phyloP scores from a whole-genome alignment of 2,888 invertebrate species.

The Carcina quercana region DNA sequence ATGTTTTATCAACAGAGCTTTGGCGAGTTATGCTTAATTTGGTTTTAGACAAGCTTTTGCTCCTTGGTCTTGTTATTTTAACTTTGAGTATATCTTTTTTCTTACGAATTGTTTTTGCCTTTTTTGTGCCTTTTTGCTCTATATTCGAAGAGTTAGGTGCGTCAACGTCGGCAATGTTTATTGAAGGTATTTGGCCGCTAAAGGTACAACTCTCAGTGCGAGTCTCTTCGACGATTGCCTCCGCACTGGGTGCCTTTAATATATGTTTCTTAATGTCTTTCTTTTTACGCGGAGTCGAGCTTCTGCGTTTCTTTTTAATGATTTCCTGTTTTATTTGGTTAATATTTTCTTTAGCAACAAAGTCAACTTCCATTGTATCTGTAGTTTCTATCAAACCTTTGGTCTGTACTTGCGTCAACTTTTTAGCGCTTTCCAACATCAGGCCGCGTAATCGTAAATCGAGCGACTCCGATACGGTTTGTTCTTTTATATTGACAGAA shows the following conservation, averaged over 20 bases:
- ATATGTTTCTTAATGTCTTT: conserved; percentile 24
- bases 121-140: conserved; percentile 12
- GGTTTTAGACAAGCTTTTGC: conserved; percentile 7
- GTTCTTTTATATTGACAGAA: conserved; percentile 33
- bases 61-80: conserved; percentile 49
- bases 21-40: conserved; percentile 4
- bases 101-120: conserved; percentile 11
- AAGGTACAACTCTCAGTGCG: conserved; percentile 37
- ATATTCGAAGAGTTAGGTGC: no score
- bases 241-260: conserved; percentile 24
- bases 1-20: conserved; percentile 17
- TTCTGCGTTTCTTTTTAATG: conserved; percentile 29
- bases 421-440: conserved; percentile 53
- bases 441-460: conserved; percentile 42
- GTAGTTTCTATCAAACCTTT: conserved; percentile 23
- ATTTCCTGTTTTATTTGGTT: conserved; percentile 22
- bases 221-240: conserved; percentile 43
- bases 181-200: conserved; percentile 36
- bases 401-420: conserved; percentile 21
- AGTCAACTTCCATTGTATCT: conserved; percentile 17
- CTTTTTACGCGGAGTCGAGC: conserved; percentile 45
- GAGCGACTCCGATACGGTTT: conserved; percentile 38
- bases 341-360: conserved; percentile 5
- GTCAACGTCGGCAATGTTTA: conserved; percentile 21
- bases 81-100: conserved; percentile 61